Evolutionary conservation across 2,888 invertebrate species (phyloP).

Genomic region (Meghimatium bilineatum): DNA sequence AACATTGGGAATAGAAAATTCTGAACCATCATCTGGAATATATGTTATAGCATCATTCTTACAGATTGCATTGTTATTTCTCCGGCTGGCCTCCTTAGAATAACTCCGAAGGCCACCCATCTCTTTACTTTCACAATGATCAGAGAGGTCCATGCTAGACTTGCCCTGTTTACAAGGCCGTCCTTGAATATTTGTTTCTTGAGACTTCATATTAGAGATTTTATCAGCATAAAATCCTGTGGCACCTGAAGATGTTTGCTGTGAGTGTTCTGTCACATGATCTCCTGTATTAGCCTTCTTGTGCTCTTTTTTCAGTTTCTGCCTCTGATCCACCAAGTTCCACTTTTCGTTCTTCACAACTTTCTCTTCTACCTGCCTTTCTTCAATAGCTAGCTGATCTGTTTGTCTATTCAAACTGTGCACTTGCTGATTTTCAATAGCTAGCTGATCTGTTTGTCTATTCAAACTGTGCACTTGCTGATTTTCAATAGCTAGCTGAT

Average conservation of each 20-base stretch:
- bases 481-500: background rate
- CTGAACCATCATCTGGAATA: background rate
- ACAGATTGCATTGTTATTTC: background rate
- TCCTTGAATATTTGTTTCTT: background rate
- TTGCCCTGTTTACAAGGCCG: background rate
- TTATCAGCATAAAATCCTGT: background rate
- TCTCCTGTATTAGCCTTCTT: background rate
- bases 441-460: too few relatives aligned
- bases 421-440: background rate
- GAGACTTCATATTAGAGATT: background rate
- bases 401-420: background rate
- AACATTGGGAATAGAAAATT: background rate
- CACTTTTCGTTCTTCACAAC: background rate
- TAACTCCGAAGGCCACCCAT: background rate
- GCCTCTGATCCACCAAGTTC: background rate
- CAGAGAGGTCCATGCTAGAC: background rate
- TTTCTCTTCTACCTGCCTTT: background rate
- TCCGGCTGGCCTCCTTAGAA: background rate
- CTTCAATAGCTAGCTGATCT: background rate
- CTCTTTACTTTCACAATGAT: background rate
- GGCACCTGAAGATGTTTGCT: background rate
- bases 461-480: too few relatives aligned
- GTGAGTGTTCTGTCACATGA: background rate
- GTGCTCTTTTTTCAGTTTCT: background rate
- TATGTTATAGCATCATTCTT: background rate